A percentile compares a stretch with the other conserved stretches of the same genome.
Conservation (phyloP, 2,113 vertebrate genomes). For the Gopherus evgoodei region DNA sequence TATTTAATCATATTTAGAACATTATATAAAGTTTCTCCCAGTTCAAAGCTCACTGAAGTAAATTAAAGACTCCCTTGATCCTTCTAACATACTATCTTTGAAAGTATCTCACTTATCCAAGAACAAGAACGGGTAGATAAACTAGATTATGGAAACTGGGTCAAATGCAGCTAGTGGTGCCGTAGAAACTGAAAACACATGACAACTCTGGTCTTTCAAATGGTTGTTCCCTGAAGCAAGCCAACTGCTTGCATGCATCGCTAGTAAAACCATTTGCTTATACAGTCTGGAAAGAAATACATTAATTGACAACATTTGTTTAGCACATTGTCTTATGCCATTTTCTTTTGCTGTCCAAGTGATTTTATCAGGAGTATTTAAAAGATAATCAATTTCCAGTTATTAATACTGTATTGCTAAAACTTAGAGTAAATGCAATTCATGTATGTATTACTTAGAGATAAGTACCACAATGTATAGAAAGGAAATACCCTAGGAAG, state of each 20-base stretch:
- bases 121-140: neutral
- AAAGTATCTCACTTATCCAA: neutral
- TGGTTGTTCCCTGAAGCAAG: neutral
- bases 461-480: neutral
- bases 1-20: neutral
- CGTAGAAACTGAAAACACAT: neutral
- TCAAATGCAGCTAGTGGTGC: neutral
- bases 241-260: neutral
- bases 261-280: neutral
- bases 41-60: neutral
- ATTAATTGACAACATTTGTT: neutral
- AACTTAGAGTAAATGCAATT: neutral
- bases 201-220: neutral
- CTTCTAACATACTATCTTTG: neutral
- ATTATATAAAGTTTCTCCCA: neutral
- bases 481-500: neutral
- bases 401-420: neutral
- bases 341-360: neutral
- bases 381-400: neutral
- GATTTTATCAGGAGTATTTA: neutral
- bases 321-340: neutral
- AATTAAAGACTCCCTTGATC: neutral
- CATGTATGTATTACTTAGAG: neutral
- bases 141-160: neutral
- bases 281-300: neutral